Evolutionary conservation across 1,140 invertebrate species (phyloP), one percentile per base, ranked within the genome.

Genomic region (Drosophila ironensis): DNA sequence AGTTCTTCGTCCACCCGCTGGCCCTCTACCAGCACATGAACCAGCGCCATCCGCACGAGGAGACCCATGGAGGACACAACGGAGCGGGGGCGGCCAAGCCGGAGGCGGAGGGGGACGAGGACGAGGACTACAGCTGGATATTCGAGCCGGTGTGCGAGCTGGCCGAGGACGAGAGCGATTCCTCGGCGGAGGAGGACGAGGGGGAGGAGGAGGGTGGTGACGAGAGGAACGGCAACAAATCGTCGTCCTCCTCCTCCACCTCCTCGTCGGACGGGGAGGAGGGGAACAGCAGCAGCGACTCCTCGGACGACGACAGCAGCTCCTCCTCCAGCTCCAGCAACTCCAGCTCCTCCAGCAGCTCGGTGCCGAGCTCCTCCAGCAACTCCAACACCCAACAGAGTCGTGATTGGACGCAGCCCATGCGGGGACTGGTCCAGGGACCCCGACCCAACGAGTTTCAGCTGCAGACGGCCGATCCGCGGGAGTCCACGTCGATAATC

Each of bases 11-110:
- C 7, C 72, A 87, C 60, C 89, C 89, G 2, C 46, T 78, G 44
- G 56, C 64, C 2, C 51, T 90, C n/a, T 88, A 89, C 27, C 80
- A 89, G 51, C 89, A 90, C 54, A 88, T 90, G 87, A 90, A 81
- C 44, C 72, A 40, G 12, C 52, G 61, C 44, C 89, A 90, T 68
- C 60, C 80, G 9, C 71, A 72, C 16, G 60, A 72, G 40, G 52
- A 51, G 4, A 50, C 60, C 33, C 48, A 67, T 22, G 45, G 27
- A 3, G 24, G 37, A 7, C 46, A 60, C 76, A 57, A 4, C 30
- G 16, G 27, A 50, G 12, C 44, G 45, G 4, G 20, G n/a, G n/a
- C n/a, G n/a, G n/a, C n/a, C n/a, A n/a, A 47, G 4, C 27, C 52
- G 56, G 54, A 50, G 22, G 35, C 45, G 27, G 40, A 35, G 6